Percentiles rank a stretch among this genome's conserved stretches.
Conservation (phyloP, 2,113 vertebrate species). For the Sprattus sprattus region DNA sequence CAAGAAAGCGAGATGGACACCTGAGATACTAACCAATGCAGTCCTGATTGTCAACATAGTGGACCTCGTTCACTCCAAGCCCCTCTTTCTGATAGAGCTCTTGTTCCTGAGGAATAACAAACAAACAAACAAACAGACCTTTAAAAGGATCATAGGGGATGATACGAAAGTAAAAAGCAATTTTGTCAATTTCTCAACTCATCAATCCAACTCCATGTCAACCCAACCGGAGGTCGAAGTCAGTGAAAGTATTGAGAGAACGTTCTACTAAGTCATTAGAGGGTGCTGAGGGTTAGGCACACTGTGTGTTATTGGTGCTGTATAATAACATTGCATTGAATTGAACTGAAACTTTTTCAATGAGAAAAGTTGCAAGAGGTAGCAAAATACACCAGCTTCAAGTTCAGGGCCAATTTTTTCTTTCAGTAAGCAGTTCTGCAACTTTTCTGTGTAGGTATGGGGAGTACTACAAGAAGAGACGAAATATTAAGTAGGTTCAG, state of each 20-base stretch:
- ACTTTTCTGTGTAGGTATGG: not conserved
- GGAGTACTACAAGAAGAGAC: not conserved
- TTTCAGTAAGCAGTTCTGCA: not conserved
- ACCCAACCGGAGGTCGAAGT: not conserved
- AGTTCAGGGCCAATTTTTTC: not conserved
- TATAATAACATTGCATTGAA: too few relatives aligned
- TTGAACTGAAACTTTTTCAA: not conserved
- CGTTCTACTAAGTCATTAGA: not conserved
- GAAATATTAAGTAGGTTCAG: not conserved
- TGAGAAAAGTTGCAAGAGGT: not conserved
- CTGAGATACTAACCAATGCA: slow-evolving; percentile 84
- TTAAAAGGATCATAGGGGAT: not conserved
- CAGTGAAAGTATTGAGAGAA: not conserved
- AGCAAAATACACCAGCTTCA: not conserved
- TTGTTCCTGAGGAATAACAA: slow-evolving; percentile 82
- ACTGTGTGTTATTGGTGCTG: too few relatives aligned
- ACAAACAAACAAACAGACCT: slow-evolving; percentile 31
- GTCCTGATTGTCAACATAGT: slow-evolving; percentile 98
- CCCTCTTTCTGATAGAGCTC: slow-evolving; percentile 96
- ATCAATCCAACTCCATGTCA: not conserved
- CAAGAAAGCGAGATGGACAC: not conserved
- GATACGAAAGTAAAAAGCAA: not conserved
- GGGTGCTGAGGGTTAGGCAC: not conserved
- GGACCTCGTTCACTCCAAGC: slow-evolving; percentile 95
- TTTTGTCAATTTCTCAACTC: not conserved